Evolutionary conservation across 2,113 vertebrate genomes (phyloP), one percentile per base, ranked within the genome.

Genomic region (Pseudorhombus dupliciocellatus): DNA sequence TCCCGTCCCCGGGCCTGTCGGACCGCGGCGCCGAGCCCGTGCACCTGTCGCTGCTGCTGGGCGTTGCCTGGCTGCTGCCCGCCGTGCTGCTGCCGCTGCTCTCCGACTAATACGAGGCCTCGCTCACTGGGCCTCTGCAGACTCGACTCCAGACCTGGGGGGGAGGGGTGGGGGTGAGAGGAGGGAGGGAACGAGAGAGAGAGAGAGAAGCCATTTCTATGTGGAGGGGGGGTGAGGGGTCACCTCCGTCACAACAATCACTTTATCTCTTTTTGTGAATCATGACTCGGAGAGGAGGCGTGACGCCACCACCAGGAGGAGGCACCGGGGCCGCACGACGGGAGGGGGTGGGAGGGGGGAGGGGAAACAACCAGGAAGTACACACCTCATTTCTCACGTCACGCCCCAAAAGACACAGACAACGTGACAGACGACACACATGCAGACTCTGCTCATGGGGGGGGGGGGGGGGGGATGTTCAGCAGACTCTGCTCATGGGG

Each of bases 1-100:
- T 86, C 12, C 78, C 89, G 15, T 90, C 89, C 30, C 88, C 87
- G 20, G 70, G 88, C 28, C 83, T 92, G 72, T 89, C 54, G 30
- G 90, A 87, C 57, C 1, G 46, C 8, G 73, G 75, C 1, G 30
- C 61, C 4, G 40, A 66, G 40, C 81, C 71, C 3, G 5, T 26
- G 69, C 10, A 18, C 64, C 66, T 30, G 15, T 60, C 86, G 11
- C 58, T 58, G 51, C 59, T 76, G 40, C 77, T 85, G 8, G 66
- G 50, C 59, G 24, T 88, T 31, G 71, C 64, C 7, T 86, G 78
- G 78, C 71, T 79, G 51, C 56, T 86, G 24, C 44, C 21, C 26
- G 10, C 30, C 58, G 10, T 73, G 42, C 59, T 82, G 75, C 70
- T 88, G 34, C 58, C 80, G 74, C 70, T 88, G 40, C 67, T 89